Base-by-base conservation (phyloP, 2,113 vertebrate genomes). In the Bubo scandiacus region DNA sequence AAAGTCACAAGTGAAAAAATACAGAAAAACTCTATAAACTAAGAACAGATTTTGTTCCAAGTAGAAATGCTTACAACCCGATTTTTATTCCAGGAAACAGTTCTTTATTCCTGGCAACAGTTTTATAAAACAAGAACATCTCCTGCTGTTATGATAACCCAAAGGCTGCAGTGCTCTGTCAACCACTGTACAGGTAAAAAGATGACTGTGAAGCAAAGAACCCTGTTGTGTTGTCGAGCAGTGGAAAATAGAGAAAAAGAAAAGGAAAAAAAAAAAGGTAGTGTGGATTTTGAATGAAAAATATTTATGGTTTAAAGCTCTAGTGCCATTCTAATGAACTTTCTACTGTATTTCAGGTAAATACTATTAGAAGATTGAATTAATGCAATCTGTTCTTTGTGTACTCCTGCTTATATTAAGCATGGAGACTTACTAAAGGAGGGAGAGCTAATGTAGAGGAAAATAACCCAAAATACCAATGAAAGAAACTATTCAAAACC, bases 101-200 rank as follows among this genome's bases (percentile, higher is more conserved):
- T 19, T 66, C 6, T 47, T 67, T n/a, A 12, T 68, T 86, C n/a
- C 42, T 51, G n/a, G 51, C 30, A 74, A 17, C 3, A 15, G 11
- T 49, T 82, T 11, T 36, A 14, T 15, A 34, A 55, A 32, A 26
- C 8, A 15, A 34, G 42, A 72, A 5, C 19, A 5, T 61, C 7
- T 70, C 9, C 27, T 20, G 19, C 27, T 54, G 12, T 65, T 30
- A 11, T 42, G 65, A 7, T 12, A 59, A 67, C 65, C n/a, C 36
- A 32, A 32, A 71, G 17, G 29, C 55, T 85, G 58, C 30, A 58
- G 16, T 0, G 0, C 9, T 18, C 18, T 36, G 12, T 21, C 32
- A 40, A 0, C 8, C 0, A 0, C 23, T 27, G 16, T 9, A 16
- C 38, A 71, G 40, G 23, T 66, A 21, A 43, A 55, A 72, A 21